Conservation (phyloP, 2,888 invertebrate genomes). For the Drosophila histrio region DNA sequence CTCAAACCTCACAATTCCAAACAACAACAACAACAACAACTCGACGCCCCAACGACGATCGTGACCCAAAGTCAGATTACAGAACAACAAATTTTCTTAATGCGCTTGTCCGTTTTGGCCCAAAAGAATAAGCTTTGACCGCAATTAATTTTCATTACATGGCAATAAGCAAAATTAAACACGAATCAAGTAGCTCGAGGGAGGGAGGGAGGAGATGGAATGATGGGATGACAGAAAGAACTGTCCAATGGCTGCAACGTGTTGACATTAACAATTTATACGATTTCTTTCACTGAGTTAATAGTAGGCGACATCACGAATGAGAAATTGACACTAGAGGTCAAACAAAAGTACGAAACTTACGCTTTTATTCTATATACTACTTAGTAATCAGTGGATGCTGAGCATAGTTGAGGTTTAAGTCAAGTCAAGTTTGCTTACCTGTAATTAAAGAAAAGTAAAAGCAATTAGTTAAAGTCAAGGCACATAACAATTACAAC, state of each 20-base stretch:
- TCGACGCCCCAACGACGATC: slow-evolving; percentile 1
- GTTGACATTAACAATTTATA: slow-evolving; percentile 66
- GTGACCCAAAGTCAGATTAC: slow-evolving; percentile 9
- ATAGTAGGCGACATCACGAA: background rate
- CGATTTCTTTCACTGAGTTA: slow-evolving; percentile 28
- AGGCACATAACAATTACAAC: background rate
- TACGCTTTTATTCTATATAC: background rate
- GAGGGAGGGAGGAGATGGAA: background rate
- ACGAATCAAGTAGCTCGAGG: slow-evolving; percentile 61
- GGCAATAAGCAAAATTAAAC: slow-evolving; percentile 75
- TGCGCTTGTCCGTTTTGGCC: slow-evolving; percentile 33
- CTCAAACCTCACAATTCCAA: background rate
- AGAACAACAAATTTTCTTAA: slow-evolving; percentile 47
- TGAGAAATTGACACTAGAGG: slow-evolving; percentile 4
- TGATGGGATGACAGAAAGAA: background rate
- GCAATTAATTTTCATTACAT: slow-evolving; percentile 76
- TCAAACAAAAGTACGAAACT: slow-evolving; percentile 2
- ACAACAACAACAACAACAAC: background rate
- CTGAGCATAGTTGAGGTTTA: background rate
- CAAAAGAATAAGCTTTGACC: slow-evolving; percentile 26
- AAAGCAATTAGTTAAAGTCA: slow-evolving; percentile 5
- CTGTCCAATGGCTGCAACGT: slow-evolving; percentile 27
- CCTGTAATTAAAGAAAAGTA: slow-evolving; percentile 46
- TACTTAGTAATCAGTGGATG: background rate
- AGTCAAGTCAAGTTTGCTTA: slow-evolving; percentile 35